Base-by-base conservation (phyloP, 2,797 vertebrate species). In the Dipus sagitta region DNA sequence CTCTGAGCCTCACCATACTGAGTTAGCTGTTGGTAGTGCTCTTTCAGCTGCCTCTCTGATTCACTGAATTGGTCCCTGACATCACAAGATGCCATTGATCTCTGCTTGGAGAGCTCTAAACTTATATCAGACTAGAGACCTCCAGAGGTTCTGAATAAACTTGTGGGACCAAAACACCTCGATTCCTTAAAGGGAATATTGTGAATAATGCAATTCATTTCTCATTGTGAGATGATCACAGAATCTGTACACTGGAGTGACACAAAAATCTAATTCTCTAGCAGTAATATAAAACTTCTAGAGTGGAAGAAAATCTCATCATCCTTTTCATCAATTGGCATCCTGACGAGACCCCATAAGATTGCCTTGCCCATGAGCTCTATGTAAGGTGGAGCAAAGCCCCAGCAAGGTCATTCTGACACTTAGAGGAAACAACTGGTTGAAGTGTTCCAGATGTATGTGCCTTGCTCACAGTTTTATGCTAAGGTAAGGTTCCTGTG, bases 11-110 rank as follows among this genome's bases (percentile, higher is more conserved):
- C 88, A 54, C 9, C 71, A 28, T 75, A 10, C 28, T 92, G 42
- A 67, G 34, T 74, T 77, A 95, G 80, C 23, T 96, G 28, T 92
- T 96, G 91, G 86, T 54, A 96, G 38, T 89, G 97, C 97, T 96
- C 86, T 79, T 96, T 96, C 89, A 95, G 64, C 60, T 88, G 81
- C 87, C 82, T 76, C 52, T 93, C 52, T 74, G 62, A 76, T 70
- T 92, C 72, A 28, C 47, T 80, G 42, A 34, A 47, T 70, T 78
- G 30, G 32, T 72, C 78, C 60, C 79, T 79, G 30, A 23, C 28
- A 76, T 24, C 23, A 76, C 62, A 91, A 76, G 60, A 89, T 79
- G 78, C 12, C 54, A 74, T 42, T 54, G 30, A 88, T 65, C 74
- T 79, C 70, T 68, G 26, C 47, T 79, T 47, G 42, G 38, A 23